These are phyloP conservation scores for Dermolepida albohirtum DNA, from an alignment of 2,888 invertebrate genomes.

Conservation along the genomic window DNA sequence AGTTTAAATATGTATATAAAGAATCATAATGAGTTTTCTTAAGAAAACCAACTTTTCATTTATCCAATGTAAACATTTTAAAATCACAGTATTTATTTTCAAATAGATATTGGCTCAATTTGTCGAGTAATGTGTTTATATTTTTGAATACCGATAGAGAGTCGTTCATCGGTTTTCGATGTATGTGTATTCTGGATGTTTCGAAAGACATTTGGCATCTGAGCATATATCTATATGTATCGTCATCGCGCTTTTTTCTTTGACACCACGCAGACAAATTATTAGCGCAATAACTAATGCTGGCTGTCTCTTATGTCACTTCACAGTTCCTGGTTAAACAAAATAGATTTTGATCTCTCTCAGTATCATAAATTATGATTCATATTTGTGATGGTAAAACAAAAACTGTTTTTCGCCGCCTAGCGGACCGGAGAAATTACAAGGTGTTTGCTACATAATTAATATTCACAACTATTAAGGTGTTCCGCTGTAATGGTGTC, in stretches of 20 bases:
- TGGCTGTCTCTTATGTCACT: too few species aligned
- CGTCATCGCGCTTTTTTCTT: slow-evolving; percentile 12
- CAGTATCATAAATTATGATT: slow-evolving; percentile 34
- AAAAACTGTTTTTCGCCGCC: slow-evolving; percentile 18
- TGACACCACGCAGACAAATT: slow-evolving; percentile 3
- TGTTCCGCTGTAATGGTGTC: slow-evolving; percentile 32
- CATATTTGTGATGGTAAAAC: slow-evolving; percentile 16
- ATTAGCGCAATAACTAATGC: slow-evolving; percentile 7
- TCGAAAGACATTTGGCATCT: slow-evolving; percentile 7
- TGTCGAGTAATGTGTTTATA: slow-evolving; percentile 18
- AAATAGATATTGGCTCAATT: neutral
- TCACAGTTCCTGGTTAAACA: neutral
- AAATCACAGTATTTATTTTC: slow-evolving; percentile 5
- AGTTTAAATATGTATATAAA: too few species aligned
- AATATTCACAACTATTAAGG: slow-evolving; percentile 26
- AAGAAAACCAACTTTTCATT: too few species aligned
- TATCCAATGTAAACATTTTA: neutral
- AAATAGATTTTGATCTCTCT: slow-evolving; percentile 13
- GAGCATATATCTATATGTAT: neutral
- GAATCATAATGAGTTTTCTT: too few species aligned
- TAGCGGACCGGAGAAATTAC: slow-evolving; percentile 12
- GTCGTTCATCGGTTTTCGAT: neutral
- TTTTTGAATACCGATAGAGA: slow-evolving; percentile 8
- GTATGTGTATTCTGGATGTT: slow-evolving; percentile 2
- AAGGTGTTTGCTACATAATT: slow-evolving; percentile 11